Base-by-base conservation (phyloP, 2,888 invertebrate species). In the Agrilus cyanescens region DNA sequence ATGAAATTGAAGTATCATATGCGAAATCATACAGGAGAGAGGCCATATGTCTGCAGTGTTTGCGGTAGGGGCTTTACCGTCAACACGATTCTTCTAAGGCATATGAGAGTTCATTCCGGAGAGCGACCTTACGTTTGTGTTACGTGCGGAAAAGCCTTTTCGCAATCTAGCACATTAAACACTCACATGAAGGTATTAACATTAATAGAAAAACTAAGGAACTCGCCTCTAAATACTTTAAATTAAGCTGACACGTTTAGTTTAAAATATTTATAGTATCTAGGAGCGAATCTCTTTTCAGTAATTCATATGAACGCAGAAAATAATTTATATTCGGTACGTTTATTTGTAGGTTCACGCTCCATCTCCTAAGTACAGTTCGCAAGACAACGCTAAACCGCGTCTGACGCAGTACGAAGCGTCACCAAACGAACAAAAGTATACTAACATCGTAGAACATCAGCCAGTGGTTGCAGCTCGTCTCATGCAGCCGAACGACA, bases 1-100 rank as follows among this genome's bases (percentile, higher is more conserved):
- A 67, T 68, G 68, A 68, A 68, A 52, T 49, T 68, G 37, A 68
- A 68, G 48, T 68, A 68, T 45, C 68, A 68, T 50, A 67, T 67
- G 67, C 56, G 68, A 7, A 68, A 67, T 49, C 68, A 68, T 44
- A 68, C 68, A 1, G 68, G 68, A 4, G 68, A 68, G 53, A 56
- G 68, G 2, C 68, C 68, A 2, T 68, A 68, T 45, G 67, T 68
- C 5, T 68, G 68, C 45, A 60, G 57, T 8, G 59, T 67, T 8
- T 68, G 68, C 45, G 65, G 65, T 12, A 49, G 68, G 41, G 68
- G 68, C n/a, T 68, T 68, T 46, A 68, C 67, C 4, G 66, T 68
- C 1, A 68, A 68, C 47, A 67, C 68, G 4, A 68, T 68, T 41
- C 51, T 68, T 16, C 49, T 67, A 41, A 55, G 68, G 12, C 68